phyloP scores from a whole-genome alignment of 2,888 invertebrate species.

The Drosophila eohydei region DNA sequence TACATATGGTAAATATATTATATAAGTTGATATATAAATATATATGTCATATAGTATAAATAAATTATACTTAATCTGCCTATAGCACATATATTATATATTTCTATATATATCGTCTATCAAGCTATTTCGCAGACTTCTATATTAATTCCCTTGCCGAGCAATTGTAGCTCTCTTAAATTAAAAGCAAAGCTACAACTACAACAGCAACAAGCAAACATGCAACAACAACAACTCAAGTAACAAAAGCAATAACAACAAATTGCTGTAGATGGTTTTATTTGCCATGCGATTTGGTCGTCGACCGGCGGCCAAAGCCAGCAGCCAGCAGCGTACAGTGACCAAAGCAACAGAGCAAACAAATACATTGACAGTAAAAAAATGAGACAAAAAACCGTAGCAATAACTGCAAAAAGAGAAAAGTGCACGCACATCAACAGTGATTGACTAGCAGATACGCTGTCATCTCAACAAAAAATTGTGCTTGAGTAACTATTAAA shows the following conservation, averaged over 20 bases:
- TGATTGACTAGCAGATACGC: background rate
- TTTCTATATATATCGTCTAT: too few species aligned
- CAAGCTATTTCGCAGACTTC: background rate
- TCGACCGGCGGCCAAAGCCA: constrained; percentile 21
- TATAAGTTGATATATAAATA: too few species aligned
- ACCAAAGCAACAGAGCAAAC: constrained; percentile 68
- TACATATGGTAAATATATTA: too few species aligned
- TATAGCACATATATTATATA: too few species aligned
- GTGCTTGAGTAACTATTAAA: too few species aligned
- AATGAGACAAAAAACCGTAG: constrained; percentile 7
- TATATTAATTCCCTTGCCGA: constrained; percentile 26
- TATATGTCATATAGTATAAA: too few species aligned
- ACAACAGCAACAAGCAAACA: constrained; percentile 36
- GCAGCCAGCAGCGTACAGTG: constrained; percentile 36
- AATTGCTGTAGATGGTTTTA: constrained; percentile 71
- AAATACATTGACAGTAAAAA: constrained; percentile 61
- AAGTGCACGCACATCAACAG: background rate
- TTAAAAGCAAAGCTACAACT: constrained; percentile 68
- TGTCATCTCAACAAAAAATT: background rate
- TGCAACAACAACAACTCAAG: constrained; percentile 19
- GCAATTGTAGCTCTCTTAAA: constrained; percentile 57
- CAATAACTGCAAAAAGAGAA: constrained; percentile 7
- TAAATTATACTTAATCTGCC: too few species aligned
- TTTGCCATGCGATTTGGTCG: constrained; percentile 73
- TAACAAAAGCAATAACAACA: constrained; percentile 31